Conservation (phyloP, 2,797 vertebrate species). For the Pseudochaenichthys georgianus region DNA sequence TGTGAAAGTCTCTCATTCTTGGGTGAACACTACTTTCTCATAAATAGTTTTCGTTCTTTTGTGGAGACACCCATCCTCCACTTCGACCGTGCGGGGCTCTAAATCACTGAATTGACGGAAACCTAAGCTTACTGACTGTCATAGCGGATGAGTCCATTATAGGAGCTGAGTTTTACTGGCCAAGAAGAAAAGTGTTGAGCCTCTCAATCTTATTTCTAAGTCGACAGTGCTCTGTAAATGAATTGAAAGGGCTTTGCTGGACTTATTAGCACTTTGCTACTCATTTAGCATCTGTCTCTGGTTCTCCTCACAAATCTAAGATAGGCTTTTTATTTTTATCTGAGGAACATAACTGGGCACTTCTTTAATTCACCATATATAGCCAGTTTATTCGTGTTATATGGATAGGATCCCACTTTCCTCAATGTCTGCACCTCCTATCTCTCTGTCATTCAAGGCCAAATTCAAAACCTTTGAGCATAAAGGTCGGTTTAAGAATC, state of each 20-base stretch:
- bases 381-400: slow-evolving; percentile 44
- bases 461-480: slow-evolving; percentile 33
- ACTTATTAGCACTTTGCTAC: slow-evolving; percentile 33
- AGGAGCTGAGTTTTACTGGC: slow-evolving; percentile 12
- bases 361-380: slow-evolving; percentile 45
- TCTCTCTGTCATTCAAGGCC: slow-evolving; percentile 10
- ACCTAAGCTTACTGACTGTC: slow-evolving; percentile 37
- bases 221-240: neutral
- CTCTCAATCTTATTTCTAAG: slow-evolving; percentile 20
- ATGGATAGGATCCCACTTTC: slow-evolving; percentile 40
- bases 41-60: slow-evolving; percentile 11
- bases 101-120: slow-evolving; percentile 50
- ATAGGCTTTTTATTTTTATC: slow-evolving; percentile 52
- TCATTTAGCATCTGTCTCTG: slow-evolving; percentile 1
- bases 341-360: slow-evolving; percentile 25
- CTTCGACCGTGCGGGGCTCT: slow-evolving; percentile 28
- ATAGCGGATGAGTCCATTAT: slow-evolving; percentile 11
- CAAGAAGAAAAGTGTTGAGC: slow-evolving; percentile 19
- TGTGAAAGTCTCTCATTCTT: neutral
- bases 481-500: slow-evolving; percentile 20
- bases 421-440: slow-evolving; percentile 22
- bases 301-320: neutral
- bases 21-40: neutral
- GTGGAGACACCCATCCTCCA: slow-evolving; percentile 18
- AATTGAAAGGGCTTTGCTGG: slow-evolving; percentile 19